Percentiles rank a stretch among this genome's conserved stretches.
phyloP scores from a whole-genome alignment of 2,888 invertebrate genomes.

The Drepanosiphum platanoidis region DNA sequence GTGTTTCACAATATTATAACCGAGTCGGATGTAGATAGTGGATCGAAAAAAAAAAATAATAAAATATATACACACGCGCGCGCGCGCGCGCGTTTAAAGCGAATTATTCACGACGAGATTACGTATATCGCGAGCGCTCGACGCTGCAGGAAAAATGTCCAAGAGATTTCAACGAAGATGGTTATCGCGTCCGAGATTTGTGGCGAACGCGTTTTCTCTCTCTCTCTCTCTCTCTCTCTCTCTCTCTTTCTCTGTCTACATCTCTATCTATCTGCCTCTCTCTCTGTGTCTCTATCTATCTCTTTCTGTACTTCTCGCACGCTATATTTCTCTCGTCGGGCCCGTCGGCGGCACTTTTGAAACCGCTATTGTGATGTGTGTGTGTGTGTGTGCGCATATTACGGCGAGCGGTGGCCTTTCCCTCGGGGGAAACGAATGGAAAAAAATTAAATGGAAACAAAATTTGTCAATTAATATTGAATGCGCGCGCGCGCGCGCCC shows the following conservation, averaged over 20 bases:
- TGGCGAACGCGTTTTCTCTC: neutral
- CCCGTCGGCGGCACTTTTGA: neutral
- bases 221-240: neutral
- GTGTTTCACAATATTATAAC: slow-evolving; percentile 8
- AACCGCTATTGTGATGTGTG: neutral
- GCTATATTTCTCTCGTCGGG: too few relatives aligned
- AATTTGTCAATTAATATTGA: neutral
- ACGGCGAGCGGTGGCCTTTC: neutral
- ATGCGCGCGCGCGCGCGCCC: neutral
- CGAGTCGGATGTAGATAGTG: neutral
- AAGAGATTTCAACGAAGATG: neutral
- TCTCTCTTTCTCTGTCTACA: neutral
- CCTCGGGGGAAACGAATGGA: neutral
- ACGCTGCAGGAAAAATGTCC: neutral
- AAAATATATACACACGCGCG: neutral
- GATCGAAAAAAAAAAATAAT: neutral
- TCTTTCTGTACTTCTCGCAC: neutral
- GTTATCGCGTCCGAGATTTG: neutral
- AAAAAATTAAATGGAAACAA: slow-evolving; percentile 13
- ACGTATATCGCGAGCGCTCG: neutral
- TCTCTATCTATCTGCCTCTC: neutral
- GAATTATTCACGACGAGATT: neutral
- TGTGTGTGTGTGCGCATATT: neutral
- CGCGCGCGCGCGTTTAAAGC: too few relatives aligned
- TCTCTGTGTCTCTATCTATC: neutral